These are phyloP conservation scores for Holotrichia oblita DNA, from an alignment of 1,140 invertebrate species.

Conservation along the genomic window DNA sequence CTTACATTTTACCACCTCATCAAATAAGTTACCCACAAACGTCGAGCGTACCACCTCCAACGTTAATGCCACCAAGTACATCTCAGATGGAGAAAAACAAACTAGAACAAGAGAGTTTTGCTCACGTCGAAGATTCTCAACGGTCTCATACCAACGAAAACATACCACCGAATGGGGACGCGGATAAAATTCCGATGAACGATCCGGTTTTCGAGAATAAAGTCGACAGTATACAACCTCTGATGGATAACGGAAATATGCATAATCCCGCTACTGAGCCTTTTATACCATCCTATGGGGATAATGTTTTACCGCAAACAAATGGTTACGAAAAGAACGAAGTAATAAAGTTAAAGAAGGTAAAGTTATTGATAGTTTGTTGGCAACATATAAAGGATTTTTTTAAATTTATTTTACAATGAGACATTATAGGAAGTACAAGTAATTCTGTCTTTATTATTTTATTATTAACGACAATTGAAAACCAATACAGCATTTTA, in stretches of 20 bases:
- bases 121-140: constrained; percentile 17
- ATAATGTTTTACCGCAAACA: neutral
- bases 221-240: constrained; percentile 27
- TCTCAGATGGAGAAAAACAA: constrained; percentile 14
- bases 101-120: constrained; percentile 22
- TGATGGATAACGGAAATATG: constrained; percentile 25
- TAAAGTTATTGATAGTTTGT: constrained; percentile 34
- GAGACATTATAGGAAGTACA: too few relatives aligned
- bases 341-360: constrained; percentile 47
- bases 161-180: constrained; percentile 22
- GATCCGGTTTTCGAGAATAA: constrained; percentile 40
- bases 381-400: neutral
- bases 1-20: constrained; percentile 34
- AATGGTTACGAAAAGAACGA: constrained; percentile 44
- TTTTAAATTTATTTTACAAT: too few relatives aligned
- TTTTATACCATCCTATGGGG: constrained; percentile 12
- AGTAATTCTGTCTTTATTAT: too few relatives aligned
- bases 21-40: constrained; percentile 30
- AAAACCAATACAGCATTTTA: too few relatives aligned
- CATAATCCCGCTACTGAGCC: neutral
- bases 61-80: neutral
- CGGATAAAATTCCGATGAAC: constrained; percentile 24
- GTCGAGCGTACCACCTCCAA: constrained; percentile 13
- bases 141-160: constrained; percentile 23
- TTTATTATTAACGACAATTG: too few relatives aligned